phyloP scores from a whole-genome alignment of 2,888 invertebrate genomes.

The Macrosoma leucophasiata region DNA sequence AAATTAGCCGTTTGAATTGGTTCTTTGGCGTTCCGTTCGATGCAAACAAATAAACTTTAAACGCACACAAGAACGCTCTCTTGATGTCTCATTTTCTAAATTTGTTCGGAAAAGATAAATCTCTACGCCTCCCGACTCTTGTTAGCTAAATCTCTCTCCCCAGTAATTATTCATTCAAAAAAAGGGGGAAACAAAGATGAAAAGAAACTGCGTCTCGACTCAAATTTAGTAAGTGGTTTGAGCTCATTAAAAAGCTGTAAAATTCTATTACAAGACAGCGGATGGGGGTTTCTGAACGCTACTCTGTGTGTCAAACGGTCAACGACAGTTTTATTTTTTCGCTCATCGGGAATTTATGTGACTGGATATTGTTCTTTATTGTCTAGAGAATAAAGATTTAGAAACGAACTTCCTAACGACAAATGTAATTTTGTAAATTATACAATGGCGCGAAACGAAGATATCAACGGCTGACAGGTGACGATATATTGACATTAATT shows the following conservation, averaged over 20 bases:
- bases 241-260: slow-evolving; percentile 73
- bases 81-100: slow-evolving; percentile 75
- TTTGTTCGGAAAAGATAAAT: slow-evolving; percentile 72
- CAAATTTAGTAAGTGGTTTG: slow-evolving; percentile 64
- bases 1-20: slow-evolving; percentile 66
- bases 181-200: slow-evolving; percentile 55
- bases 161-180: slow-evolving; percentile 62
- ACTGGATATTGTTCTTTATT: slow-evolving; percentile 13
- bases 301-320: slow-evolving; percentile 25
- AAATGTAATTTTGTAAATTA: slow-evolving; percentile 28
- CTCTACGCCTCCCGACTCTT: slow-evolving; percentile 60
- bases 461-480: slow-evolving; percentile 54
- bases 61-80: slow-evolving; percentile 41
- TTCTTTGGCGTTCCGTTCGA: slow-evolving; percentile 45
- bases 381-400: slow-evolving; percentile 1
- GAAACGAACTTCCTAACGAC: slow-evolving; percentile 23
- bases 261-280: slow-evolving; percentile 56
- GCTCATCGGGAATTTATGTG: not conserved
- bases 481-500: slow-evolving; percentile 70
- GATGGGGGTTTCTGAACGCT: slow-evolving; percentile 39
- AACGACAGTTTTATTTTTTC: slow-evolving; percentile 19
- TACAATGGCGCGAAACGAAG: slow-evolving; percentile 53
- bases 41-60: slow-evolving; percentile 36
- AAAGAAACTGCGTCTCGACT: slow-evolving; percentile 55
- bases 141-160: slow-evolving; percentile 68